These are phyloP conservation scores for Diachasma alloeum DNA, from an alignment of 1,140 invertebrate species.

Conservation along the genomic window DNA sequence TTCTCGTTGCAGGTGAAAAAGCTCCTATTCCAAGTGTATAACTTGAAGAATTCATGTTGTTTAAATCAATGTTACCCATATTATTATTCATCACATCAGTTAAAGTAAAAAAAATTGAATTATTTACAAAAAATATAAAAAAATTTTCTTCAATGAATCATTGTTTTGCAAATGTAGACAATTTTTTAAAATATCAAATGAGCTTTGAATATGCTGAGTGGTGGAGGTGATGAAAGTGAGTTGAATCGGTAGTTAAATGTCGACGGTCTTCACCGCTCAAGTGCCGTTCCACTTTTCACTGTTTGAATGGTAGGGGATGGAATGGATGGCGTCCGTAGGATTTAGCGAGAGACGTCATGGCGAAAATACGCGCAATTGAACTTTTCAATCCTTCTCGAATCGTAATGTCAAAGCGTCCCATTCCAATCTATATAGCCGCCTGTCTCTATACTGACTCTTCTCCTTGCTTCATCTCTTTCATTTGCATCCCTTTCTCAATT, in stretches of 20 bases:
- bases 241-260: conserved; percentile 46
- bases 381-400: conserved; percentile 60
- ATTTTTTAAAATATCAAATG: no score
- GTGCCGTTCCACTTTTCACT: conserved; percentile 48
- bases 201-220: not conserved
- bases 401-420: conserved; percentile 8
- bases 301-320: not conserved
- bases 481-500: no score
- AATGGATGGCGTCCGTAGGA: conserved; percentile 42
- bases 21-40: not conserved
- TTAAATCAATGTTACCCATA: not conserved
- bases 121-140: no score
- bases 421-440: not conserved
- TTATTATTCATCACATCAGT: not conserved
- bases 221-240: not conserved
- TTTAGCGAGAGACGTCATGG: conserved; percentile 57
- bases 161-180: no score
- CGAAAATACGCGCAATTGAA: conserved; percentile 66
- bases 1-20: no score
- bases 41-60: not conserved
- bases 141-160: no score
- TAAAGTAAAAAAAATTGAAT: no score
- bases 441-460: no score
- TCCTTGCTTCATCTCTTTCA: no score
- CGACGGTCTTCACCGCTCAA: conserved; percentile 11